Evolutionary conservation across 2,888 invertebrate genomes (phyloP).

Genomic region (Chrysodeixis includens): DNA sequence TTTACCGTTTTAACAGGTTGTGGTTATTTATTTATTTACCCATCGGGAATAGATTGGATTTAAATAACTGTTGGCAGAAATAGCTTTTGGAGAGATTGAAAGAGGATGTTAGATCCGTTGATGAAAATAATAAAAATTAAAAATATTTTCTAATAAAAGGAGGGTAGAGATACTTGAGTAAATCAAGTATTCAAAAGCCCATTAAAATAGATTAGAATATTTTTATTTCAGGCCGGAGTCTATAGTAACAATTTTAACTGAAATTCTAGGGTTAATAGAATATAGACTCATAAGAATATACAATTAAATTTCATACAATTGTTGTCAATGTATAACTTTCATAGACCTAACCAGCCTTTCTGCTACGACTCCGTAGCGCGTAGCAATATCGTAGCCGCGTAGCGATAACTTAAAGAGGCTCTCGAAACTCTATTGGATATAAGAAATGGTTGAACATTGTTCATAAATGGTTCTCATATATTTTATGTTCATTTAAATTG

Average conservation of each 20-base stretch:
- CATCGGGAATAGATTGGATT: background rate
- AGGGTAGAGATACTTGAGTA: too few relatives aligned
- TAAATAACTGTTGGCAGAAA: background rate
- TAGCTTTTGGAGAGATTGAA: background rate
- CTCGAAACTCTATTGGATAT: background rate
- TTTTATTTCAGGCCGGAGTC: too few relatives aligned
- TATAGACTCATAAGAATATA: too few relatives aligned
- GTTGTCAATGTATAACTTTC: too few relatives aligned
- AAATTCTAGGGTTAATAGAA: too few relatives aligned
- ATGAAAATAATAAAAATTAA: too few relatives aligned
- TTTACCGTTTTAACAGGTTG: slow-evolving; percentile 16
- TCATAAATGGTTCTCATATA: background rate
- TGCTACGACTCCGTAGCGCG: background rate
- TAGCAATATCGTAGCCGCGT: slow-evolving; percentile 1
- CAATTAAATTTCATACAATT: too few relatives aligned
- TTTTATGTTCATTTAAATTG: slow-evolving; percentile 15
- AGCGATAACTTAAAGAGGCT: background rate
- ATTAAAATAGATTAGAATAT: too few relatives aligned
- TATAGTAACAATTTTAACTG: too few relatives aligned
- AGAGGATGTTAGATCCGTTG: too few relatives aligned
- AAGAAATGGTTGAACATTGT: background rate
- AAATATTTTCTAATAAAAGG: too few relatives aligned
- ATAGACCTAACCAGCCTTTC: background rate
- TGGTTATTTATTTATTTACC: background rate
- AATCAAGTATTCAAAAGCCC: too few relatives aligned